phyloP scores from a whole-genome alignment of 2,113 vertebrate genomes.

The Caretta caretta region DNA sequence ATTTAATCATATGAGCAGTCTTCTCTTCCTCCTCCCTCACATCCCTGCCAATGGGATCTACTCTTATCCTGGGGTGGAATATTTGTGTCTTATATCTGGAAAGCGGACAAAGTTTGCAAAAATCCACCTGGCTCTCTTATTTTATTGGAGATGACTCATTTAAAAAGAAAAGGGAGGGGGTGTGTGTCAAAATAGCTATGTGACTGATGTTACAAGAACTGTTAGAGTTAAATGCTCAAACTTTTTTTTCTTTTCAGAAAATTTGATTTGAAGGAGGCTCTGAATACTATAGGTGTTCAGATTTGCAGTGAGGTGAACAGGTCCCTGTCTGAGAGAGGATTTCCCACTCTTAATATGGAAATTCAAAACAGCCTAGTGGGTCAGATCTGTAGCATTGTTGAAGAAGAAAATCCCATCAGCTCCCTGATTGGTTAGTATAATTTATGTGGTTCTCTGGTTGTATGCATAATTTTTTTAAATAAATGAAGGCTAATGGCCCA shows the following conservation, averaged over 20 bases:
- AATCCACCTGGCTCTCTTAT: background rate
- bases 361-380: slow-evolving; percentile 86
- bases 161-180: background rate
- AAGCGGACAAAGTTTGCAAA: background rate
- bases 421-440: slow-evolving; percentile 89
- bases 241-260: slow-evolving; percentile 73
- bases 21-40: background rate
- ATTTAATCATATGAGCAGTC: background rate
- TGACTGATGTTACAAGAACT: background rate
- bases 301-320: slow-evolving; percentile 89
- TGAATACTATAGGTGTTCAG: slow-evolving; percentile 85
- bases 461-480: background rate
- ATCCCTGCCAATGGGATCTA: background rate
- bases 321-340: slow-evolving; percentile 84
- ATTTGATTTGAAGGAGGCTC: slow-evolving; percentile 87
- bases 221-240: background rate
- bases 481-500: background rate
- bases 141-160: background rate
- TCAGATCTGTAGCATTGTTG: slow-evolving; percentile 87
- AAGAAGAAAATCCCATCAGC: slow-evolving; percentile 88
- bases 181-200: background rate
- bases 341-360: slow-evolving; percentile 80
- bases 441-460: background rate
- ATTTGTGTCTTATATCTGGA: background rate
- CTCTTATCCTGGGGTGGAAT: background rate